A percentile compares a stretch with the other conserved stretches of the same genome.
Conservation (phyloP, 2,113 vertebrate genomes). For the Oreochromis tanganicae region DNA sequence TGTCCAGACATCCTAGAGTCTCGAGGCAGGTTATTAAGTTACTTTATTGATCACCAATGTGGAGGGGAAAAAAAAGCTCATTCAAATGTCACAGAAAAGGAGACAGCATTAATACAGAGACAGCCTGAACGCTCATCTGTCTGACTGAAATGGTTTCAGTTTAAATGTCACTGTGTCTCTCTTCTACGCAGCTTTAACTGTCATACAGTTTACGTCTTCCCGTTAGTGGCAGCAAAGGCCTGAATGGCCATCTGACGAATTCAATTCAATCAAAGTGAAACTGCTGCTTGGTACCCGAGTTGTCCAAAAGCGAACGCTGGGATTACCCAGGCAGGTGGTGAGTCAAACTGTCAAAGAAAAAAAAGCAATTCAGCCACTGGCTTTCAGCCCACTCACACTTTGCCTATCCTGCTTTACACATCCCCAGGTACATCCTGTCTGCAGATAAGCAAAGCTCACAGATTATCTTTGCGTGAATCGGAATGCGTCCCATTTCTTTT, state of each 20-base stretch:
- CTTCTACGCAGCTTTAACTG: neutral
- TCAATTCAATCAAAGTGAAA: slow-evolving; percentile 19
- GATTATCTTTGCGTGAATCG: neutral
- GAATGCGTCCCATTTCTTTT: neutral
- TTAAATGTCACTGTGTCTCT: slow-evolving; percentile 10
- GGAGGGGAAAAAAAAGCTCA: neutral
- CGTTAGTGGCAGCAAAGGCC: neutral
- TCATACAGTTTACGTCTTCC: neutral
- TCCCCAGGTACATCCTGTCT: neutral
- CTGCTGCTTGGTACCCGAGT: neutral
- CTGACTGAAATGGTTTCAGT: neutral
- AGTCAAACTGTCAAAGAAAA: slow-evolving; percentile 16
- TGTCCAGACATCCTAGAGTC: neutral
- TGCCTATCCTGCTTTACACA: neutral
- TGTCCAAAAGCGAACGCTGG: neutral
- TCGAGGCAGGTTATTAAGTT: slow-evolving; percentile 13
- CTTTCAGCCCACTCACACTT: neutral
- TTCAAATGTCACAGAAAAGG: slow-evolving; percentile 26
- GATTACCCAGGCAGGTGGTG: slow-evolving; percentile 51
- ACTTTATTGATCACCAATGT: neutral
- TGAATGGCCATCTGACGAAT: neutral
- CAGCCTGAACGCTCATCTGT: neutral
- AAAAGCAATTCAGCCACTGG: slow-evolving; percentile 20
- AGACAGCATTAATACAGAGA: neutral
- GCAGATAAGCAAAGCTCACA: neutral